These are phyloP conservation scores for Drosophila diplacantha DNA, from an alignment of 2,888 invertebrate genomes.

Conservation along the genomic window DNA sequence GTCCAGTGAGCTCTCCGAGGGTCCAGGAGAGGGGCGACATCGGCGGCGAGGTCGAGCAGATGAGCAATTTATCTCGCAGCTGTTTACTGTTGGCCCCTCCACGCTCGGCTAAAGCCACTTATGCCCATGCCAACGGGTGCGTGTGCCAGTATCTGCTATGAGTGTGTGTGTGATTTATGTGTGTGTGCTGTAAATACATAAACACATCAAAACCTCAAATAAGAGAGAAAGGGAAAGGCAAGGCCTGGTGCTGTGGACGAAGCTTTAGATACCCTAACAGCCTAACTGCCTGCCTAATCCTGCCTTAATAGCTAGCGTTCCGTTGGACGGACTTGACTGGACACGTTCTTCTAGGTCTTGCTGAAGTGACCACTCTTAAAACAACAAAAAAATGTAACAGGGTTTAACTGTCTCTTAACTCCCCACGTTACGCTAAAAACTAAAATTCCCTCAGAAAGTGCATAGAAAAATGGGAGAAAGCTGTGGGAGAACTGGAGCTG, in stretches of 20 bases:
- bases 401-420: neutral
- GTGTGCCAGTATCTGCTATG: neutral
- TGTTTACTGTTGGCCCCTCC: conserved; percentile 68
- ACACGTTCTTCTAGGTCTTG: no score
- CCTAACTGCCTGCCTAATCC: neutral
- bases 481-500: conserved; percentile 20
- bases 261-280: conserved; percentile 7
- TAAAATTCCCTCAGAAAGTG: neutral
- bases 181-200: conserved; percentile 63
- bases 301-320: no score
- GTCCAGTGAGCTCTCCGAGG: conserved; percentile 17
- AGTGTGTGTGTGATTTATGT: conserved; percentile 56
- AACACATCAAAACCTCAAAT: conserved; percentile 63
- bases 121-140: conserved; percentile 49
- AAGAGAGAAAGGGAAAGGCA: conserved; percentile 14
- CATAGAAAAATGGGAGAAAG: conserved; percentile 9
- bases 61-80: conserved; percentile 73
- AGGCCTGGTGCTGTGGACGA: neutral
- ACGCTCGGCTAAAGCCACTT: conserved; percentile 71
- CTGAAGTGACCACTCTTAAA: neutral
- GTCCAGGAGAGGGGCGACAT: conserved; percentile 13
- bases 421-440: neutral
- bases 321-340: neutral
- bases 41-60: conserved; percentile 63
- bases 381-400: neutral